Evolutionary conservation across 2,113 vertebrate genomes (phyloP).

Genomic region (Pontoporia blainvillei): DNA sequence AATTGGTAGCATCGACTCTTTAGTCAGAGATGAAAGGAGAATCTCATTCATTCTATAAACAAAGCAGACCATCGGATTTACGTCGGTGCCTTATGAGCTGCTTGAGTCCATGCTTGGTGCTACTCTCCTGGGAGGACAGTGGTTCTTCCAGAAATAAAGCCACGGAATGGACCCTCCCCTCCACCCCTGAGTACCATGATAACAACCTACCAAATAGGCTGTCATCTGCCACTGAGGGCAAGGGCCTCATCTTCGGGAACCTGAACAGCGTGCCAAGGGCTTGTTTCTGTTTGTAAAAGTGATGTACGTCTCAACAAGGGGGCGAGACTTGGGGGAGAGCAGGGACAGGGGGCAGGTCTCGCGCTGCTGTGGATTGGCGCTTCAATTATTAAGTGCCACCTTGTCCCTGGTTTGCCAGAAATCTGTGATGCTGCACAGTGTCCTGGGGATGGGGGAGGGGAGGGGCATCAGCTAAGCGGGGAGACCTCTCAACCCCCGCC

Average conservation of each 20-base stretch:
- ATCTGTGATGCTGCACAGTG: not conserved
- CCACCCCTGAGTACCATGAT: not conserved
- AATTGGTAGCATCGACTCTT: not conserved
- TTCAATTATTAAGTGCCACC: not conserved
- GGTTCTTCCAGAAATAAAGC: not conserved
- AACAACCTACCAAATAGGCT: not conserved
- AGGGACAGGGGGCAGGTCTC: not conserved
- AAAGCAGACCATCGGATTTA: not conserved
- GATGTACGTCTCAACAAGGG: not conserved
- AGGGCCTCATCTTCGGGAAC: not conserved
- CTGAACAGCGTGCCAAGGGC: not conserved
- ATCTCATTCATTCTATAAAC: not conserved
- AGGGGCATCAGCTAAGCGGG: accelerated
- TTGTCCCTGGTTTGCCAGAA: not conserved
- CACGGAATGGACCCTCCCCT: too few species aligned
- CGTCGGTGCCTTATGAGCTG: not conserved
- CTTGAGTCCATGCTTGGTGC: not conserved
- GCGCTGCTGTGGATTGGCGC: too few species aligned
- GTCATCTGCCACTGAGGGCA: not conserved
- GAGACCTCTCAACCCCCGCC: not conserved
- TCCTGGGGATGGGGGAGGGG: not conserved
- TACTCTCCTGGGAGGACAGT: not conserved
- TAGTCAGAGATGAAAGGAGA: not conserved
- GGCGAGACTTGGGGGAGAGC: not conserved
- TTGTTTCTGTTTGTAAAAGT: not conserved